Evolutionary conservation across 2,113 vertebrate genomes (phyloP), one percentile per base, ranked within the genome.

Genomic region (Stigmatopora argus): DNA sequence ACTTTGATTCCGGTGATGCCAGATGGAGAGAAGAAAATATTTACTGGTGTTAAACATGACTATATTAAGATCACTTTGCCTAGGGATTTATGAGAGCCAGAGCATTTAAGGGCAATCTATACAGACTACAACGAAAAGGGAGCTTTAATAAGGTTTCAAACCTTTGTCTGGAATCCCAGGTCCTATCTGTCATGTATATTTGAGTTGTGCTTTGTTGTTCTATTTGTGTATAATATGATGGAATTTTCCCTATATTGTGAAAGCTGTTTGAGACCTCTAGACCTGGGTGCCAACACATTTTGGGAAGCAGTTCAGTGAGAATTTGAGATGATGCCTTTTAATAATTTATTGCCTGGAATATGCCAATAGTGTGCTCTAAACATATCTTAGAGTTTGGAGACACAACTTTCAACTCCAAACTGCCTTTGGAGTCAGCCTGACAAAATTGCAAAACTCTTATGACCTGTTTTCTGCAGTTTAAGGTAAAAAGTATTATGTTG

Each of bases 271-370:
- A 87, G 86, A 90, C 88, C 86, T 85, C 79, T 76, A 80, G 82
- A 89, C 86, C 86, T 75, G 75, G 31, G 78, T 85, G 84, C 85
- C 80, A 89, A 78, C 84, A 84, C 78, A 83, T 83, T 90, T 89
- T 89, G 85, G 88, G 81, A 88, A 88, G 80, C 83, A 84, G 80
- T 88, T 90, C 87, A 87, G 81, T 90, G 80, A 86, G 90, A 91
- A 89, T 89, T 78, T 65, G 56, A 88, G 87, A 91, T 89, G 71
- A 83, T 78, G 48, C 52, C 56, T 69, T 77, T 90, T 83, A 88
- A 90, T 89, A 79, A 87, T 90, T 89, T 75, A 90, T 80, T 79
- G 74, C 71, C 60, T 86, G 85, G 85, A 88, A 86, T 87, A 85
- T 80, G 85, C 81, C 79, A 86, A 81, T 85, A 71, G 62, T 79